Base-by-base conservation (phyloP, 2,888 invertebrate genomes). In the Stenichneumon culpator region DNA sequence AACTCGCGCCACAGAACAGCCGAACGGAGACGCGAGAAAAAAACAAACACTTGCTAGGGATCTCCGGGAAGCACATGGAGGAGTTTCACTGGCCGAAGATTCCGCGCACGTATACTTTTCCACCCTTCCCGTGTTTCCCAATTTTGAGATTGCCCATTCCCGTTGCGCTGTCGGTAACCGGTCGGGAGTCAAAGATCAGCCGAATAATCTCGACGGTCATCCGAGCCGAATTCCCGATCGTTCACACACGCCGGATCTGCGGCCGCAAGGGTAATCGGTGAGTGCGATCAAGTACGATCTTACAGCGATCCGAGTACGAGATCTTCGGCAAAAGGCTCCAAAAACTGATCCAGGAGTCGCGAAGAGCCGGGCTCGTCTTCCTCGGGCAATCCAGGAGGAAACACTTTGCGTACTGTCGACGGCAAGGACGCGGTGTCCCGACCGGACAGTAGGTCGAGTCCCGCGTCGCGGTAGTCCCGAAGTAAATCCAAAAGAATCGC, bases 61-160 rank as follows among this genome's bases (percentile, higher is more conserved):
- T 52, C 9, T 1, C 6, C 47, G 19, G 68, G 22, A 63, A 25
- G 50, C 57, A 74, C 81, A 74, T 60, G 47, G 22, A 52, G 22
- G 69, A 75, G 6, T 70, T 79, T 63, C 79, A 79, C 79, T 65
- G 11, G 16, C 25, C n/a, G 67, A 28, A 60, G 28, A 75, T 50
- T 54, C 63, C 47, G 47, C 73, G 67, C 80, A 84, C 83, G 77
- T 39, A 68, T 77, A 74, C 74, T 82, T 81, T 84, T 78, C 54
- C 81, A 78, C 78, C 68, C 54, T 72, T 67, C 60, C n/a, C 52
- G 54, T 25, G 44, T 75, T 65, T 47, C 54, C 54, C 52, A 47
- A 44, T 47, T 68, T 57, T 47, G 9, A 19, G 6, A 68, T 52
- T 44, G 25, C 19, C 67, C 84, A 67, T 78, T 74, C 25, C 11